Evolutionary conservation across 2,797 vertebrate genomes (phyloP).

Genomic region (Hylomyscus alleni): DNA sequence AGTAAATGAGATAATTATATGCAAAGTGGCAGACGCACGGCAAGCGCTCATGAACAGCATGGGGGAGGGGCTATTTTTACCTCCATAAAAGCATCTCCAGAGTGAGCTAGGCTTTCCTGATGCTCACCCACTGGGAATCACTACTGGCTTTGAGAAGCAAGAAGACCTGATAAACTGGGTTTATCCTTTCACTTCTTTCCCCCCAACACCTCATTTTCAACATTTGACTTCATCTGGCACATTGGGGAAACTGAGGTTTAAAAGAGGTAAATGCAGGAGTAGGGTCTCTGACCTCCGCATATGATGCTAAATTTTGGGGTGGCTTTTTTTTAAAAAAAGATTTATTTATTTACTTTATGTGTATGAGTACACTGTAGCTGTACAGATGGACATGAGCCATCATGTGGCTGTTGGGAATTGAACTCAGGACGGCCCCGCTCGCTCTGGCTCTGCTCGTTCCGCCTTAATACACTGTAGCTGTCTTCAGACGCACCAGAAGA

Average conservation of each 20-base stretch:
- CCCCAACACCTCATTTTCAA: neutral
- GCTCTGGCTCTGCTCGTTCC: too few species aligned
- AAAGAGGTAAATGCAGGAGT: neutral
- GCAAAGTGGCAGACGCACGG: neutral
- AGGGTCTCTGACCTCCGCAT: neutral
- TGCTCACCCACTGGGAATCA: neutral
- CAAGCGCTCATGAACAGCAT: neutral
- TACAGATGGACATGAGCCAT: too few species aligned
- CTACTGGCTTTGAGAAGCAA: neutral
- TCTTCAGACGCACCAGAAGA: too few species aligned
- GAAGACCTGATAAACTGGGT: neutral
- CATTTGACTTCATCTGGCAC: neutral
- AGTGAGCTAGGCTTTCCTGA: neutral
- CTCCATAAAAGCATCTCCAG: neutral
- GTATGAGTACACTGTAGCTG: too few species aligned
- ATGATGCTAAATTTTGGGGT: neutral
- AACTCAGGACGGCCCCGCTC: too few species aligned
- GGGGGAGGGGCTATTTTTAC: conserved; percentile 4
- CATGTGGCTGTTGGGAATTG: too few species aligned
- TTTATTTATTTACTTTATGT: too few species aligned
- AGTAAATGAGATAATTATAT: conserved; percentile 12
- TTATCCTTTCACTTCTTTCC: neutral
- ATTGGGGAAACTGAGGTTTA: neutral
- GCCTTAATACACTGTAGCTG: too few species aligned
- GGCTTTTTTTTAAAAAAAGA: neutral